These are phyloP conservation scores for Eubasilissa splendida DNA, from an alignment of 2,888 invertebrate species.

Conservation along the genomic window DNA sequence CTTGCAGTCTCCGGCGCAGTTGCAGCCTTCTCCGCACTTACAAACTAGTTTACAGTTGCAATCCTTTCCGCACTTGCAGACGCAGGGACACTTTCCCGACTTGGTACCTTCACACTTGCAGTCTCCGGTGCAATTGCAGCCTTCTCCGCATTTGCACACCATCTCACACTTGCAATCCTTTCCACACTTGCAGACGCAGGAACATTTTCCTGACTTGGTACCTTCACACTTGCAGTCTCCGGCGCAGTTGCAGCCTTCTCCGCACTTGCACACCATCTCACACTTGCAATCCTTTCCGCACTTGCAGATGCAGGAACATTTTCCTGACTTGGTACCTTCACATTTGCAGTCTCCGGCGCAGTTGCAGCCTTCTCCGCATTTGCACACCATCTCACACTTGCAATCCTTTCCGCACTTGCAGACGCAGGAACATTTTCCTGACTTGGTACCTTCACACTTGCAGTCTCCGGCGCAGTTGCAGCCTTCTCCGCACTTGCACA, in stretches of 20 bases:
- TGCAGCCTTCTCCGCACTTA: not conserved
- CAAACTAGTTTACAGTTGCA: slow-evolving; percentile 41
- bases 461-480: slow-evolving; percentile 50
- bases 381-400: slow-evolving; percentile 48
- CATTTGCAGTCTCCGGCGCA: slow-evolving; percentile 49
- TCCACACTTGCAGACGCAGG: slow-evolving; percentile 49
- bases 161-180: slow-evolving; percentile 43
- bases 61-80: slow-evolving; percentile 49
- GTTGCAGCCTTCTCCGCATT: slow-evolving; percentile 48
- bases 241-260: slow-evolving; percentile 50
- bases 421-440: slow-evolving; percentile 37
- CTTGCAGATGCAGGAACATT: slow-evolving; percentile 31
- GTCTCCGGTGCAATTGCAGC: slow-evolving; percentile 51
- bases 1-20: slow-evolving; percentile 37
- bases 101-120: slow-evolving; percentile 48
- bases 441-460: slow-evolving; percentile 45
- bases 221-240: slow-evolving; percentile 52
- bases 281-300: slow-evolving; percentile 51
- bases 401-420: slow-evolving; percentile 53
- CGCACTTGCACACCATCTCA: slow-evolving; percentile 41
- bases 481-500: slow-evolving; percentile 34
- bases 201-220: not conserved
- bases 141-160: slow-evolving; percentile 49
- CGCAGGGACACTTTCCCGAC: slow-evolving; percentile 49
- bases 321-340: slow-evolving; percentile 43